Evolutionary conservation across 2,113 vertebrate genomes (phyloP), one percentile per base, ranked within the genome.

Genomic region (Vicugna pacos): DNA sequence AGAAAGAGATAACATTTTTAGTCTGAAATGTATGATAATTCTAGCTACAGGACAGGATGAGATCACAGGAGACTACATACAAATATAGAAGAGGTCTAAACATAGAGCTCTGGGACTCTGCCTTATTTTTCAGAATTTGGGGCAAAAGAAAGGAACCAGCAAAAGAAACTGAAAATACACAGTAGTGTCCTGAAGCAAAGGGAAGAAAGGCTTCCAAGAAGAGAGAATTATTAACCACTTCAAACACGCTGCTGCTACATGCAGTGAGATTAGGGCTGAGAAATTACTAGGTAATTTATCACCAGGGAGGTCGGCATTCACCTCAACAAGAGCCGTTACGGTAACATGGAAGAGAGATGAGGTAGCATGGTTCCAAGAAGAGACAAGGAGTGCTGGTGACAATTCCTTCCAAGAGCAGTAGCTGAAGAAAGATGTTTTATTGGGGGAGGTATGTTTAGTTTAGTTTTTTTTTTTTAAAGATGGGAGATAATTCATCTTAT

Each of bases 41-140:
- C 85, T 88, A 94, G 69, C 86, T 94, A 60, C 46, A 92, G 28
- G 30, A 91, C 19, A 82, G 56, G 30, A 94, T 95, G 94, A 96
- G 73, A 80, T 96, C 95, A 93, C 58, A 89, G 62, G 72, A 46
- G 38, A 94, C 84, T 79, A 89, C 54, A 76, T 65, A 86, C 64
- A 96, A 95, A 93, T 76, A 96, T 0, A 95, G 81, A 96, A 85
- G 60, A 69, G 77, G 13, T 89, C 91, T 89, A 93, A 97, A 96
- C 65, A 91, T 38, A 93, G 50, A 91, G 32, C 65, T 67, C 89
- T 91, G 38, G 42, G 70, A 85, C 22, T 67, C 50, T 76, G 87
- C 28, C 81, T 84, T 48, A 67, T 69, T 92, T 86, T 95, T 64
- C 73, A 93, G 32, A 94, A 90, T 75, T 60, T 87, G 38, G n/a